Evolutionary conservation across 1,140 invertebrate species (phyloP), one percentile per base, ranked within the genome.

Genomic region (Bombus polaris): DNA sequence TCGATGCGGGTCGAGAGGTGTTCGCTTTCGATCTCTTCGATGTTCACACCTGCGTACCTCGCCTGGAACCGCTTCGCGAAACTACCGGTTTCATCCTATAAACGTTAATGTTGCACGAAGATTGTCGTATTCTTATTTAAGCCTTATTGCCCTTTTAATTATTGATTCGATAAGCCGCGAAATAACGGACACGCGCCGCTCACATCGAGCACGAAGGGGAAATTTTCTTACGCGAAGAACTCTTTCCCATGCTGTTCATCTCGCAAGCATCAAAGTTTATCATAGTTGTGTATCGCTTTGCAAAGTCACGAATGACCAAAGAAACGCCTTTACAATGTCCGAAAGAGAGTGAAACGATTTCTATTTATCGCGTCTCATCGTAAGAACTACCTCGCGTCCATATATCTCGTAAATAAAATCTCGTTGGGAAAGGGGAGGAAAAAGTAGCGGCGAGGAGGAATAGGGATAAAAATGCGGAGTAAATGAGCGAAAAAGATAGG

Each of bases 401-500:
- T 32, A 13, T 66, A 18, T 32, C 59, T 28, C 28, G 28, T 18
- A 78, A 35, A 62, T 47, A 47, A 47, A 47, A 47, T 47, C 44
- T 47, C 35, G n/a, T 37, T 59, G 12, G 8, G 15, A 25, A 68
- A 59, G 32, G 53, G 37, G 25, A 47, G 70, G 59, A 86, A 57
- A 74, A 77, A 66, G 65, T 2, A 25, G 32, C 25, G 15, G 18
- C 22, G 71, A 28, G n/a, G 10, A 32, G 28, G 53, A 32, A 68
- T 6, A n/a, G 65, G 37, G 68, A 39, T 66, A 88, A 70, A 80
- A 81, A 71, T 39, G 42, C 22, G 35, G 39, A 44, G 32, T 37
- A 80, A 84, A 84, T 22, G 83, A 84, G 76, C 35, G 83, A 81
- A 81, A 81, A 85, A 66, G 83, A 85, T 81, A 66, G 78, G 77